A percentile compares a stretch with the other conserved stretches of the same genome.
Conservation (phyloP, 1,140 invertebrate genomes). For the Eurosta solidaginis region DNA sequence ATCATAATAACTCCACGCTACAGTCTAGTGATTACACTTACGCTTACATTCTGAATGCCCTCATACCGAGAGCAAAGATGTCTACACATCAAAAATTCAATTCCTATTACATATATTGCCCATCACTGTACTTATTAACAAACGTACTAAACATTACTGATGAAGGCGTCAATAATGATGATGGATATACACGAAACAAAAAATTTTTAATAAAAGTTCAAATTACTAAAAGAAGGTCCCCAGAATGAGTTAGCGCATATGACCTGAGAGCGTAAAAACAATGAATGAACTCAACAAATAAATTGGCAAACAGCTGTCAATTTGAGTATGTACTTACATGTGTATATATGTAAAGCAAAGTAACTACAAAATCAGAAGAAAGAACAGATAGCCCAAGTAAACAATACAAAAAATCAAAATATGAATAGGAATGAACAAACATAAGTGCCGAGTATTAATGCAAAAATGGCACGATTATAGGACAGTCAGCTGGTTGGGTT, state of each 20-base stretch:
- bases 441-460: not conserved
- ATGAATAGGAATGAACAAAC: not conserved
- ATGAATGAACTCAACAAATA: slow-evolving; percentile 20
- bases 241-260: not conserved
- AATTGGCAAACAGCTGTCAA: slow-evolving; percentile 23
- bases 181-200: not conserved
- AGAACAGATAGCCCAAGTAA: not conserved
- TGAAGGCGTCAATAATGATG: not conserved
- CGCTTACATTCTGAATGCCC: too few relatives aligned
- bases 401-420: not conserved
- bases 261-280: slow-evolving; percentile 1
- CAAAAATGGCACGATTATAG: slow-evolving; percentile 18
- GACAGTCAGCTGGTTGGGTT: slow-evolving; percentile 20
- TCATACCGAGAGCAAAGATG: too few relatives aligned
- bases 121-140: too few relatives aligned
- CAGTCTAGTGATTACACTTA: too few relatives aligned
- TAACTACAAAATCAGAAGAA: not conserved
- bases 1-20: too few relatives aligned
- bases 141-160: not conserved
- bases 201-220: not conserved
- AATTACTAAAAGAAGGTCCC: slow-evolving; percentile 5
- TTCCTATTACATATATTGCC: too few relatives aligned
- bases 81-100: too few relatives aligned
- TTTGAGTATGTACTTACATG: too few relatives aligned
- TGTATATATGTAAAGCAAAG: not conserved